Conservation (phyloP, 30 jellyfish, hydroid and myxozoan species). For the Hydractinia symbiolongicarpus region DNA sequence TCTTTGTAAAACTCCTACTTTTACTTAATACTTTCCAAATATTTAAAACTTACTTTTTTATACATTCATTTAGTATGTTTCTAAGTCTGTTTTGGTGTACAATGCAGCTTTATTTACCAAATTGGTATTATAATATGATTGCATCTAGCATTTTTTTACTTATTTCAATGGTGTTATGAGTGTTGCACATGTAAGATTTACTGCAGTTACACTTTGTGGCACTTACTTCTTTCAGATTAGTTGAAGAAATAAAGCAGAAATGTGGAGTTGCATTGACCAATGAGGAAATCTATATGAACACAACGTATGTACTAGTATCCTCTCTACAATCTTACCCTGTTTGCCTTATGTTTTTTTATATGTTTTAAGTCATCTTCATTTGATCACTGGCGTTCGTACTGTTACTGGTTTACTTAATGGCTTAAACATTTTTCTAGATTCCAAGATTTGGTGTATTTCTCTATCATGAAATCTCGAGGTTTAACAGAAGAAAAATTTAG, state of each 20-base stretch:
- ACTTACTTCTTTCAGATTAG: slow-evolving; percentile 39
- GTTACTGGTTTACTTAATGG: not conserved
- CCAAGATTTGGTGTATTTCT: slow-evolving; percentile 49
- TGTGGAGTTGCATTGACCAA: slow-evolving; percentile 72
- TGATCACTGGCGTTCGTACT: not conserved
- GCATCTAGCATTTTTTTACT: too few species aligned
- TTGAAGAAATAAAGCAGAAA: slow-evolving; percentile 78
- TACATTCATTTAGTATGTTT: too few species aligned
- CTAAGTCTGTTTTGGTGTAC: too few species aligned
- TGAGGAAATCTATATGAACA: slow-evolving; percentile 89
- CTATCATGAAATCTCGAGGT: slow-evolving; percentile 73
- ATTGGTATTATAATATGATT: too few species aligned
- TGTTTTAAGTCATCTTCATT: too few species aligned
- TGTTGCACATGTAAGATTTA: not conserved
- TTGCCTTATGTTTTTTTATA: too few species aligned
- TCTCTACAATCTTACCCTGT: too few species aligned
- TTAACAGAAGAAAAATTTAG: slow-evolving; percentile 67
- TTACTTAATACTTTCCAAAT: too few species aligned
- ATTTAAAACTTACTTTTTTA: too few species aligned
- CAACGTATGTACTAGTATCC: slow-evolving; percentile 46
- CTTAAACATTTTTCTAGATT: slow-evolving; percentile 27
- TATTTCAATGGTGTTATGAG: too few species aligned
- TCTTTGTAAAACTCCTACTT: not conserved
- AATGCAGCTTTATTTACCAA: too few species aligned
- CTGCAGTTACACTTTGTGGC: not conserved